phyloP scores from a whole-genome alignment of 64 coral and sea anemone species.

The Pocillopora damicornis region DNA sequence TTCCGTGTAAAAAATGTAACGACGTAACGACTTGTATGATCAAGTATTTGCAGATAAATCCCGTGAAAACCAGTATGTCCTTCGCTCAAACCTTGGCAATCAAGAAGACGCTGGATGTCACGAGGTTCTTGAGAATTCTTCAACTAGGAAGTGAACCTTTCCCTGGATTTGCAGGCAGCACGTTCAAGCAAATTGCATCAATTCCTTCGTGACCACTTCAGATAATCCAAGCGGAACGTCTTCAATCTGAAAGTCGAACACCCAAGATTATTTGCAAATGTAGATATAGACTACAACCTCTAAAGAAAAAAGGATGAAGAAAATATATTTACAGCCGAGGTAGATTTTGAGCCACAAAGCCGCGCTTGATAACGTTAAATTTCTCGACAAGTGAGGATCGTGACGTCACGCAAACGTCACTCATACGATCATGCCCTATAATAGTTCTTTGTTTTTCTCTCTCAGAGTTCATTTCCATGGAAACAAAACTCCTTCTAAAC shows the following conservation, averaged over 20 bases:
- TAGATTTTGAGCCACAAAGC: neutral
- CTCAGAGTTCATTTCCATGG: neutral
- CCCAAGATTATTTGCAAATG: neutral
- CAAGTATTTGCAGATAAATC: neutral
- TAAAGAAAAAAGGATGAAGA: neutral
- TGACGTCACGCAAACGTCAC: neutral
- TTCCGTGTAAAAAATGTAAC: neutral
- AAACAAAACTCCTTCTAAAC: neutral
- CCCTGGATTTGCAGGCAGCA: neutral
- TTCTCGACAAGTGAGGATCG: neutral
- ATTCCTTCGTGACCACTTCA: neutral
- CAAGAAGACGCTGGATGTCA: neutral
- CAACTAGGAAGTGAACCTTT: neutral
- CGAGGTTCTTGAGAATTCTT: neutral
- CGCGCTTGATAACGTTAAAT: neutral
- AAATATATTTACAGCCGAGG: neutral
- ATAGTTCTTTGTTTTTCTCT: neutral
- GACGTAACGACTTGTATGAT: neutral
- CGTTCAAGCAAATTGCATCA: neutral
- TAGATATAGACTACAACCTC: neutral
- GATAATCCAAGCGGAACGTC: conserved; percentile 2
- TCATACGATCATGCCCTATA: neutral
- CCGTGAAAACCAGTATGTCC: neutral
- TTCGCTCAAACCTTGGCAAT: neutral
- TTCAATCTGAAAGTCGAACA: neutral